Conservation (phyloP, 2,888 invertebrate species). For the Notodonta ziczac region DNA sequence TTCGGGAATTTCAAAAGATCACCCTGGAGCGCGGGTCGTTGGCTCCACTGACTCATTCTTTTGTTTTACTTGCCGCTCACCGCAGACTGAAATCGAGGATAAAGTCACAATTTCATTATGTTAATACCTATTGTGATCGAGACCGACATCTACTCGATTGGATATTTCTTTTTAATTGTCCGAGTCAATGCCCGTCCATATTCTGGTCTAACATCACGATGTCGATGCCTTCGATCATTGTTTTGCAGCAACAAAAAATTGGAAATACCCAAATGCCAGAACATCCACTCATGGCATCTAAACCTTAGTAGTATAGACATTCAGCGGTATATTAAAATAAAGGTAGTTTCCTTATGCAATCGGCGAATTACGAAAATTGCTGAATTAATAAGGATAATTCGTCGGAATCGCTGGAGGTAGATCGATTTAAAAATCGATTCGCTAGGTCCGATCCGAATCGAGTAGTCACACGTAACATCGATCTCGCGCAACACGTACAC, state of each 20-base stretch:
- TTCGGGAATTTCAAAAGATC: constrained; percentile 83
- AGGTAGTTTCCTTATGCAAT: neutral
- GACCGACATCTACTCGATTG: constrained; percentile 14
- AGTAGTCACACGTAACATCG: constrained; percentile 72
- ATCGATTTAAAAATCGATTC: constrained; percentile 60
- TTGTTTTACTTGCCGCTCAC: constrained; percentile 67
- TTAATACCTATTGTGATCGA: constrained; percentile 20
- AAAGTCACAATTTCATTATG: constrained; percentile 36
- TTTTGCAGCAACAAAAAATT: constrained; percentile 23
- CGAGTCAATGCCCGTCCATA: constrained; percentile 26
- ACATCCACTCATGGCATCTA: neutral
- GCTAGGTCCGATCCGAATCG: constrained; percentile 57
- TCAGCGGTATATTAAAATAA: constrained; percentile 1
- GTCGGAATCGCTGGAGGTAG: constrained; percentile 44
- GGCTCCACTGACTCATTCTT: constrained; percentile 78
- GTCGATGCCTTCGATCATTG: constrained; percentile 10
- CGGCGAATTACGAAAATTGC: neutral
- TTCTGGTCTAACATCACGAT: constrained; percentile 19
- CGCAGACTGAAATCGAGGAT: constrained; percentile 42
- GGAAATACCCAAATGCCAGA: constrained; percentile 21
- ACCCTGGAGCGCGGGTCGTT: constrained; percentile 77
- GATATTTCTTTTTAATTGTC: constrained; percentile 20
- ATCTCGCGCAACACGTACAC: constrained; percentile 73
- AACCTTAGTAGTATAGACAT: neutral
- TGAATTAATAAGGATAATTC: constrained; percentile 42